A percentile compares a stretch with the other conserved stretches of the same genome.
Evolutionary conservation across 2,113 vertebrate genomes (phyloP).

Genomic region (Platichthys flesus): DNA sequence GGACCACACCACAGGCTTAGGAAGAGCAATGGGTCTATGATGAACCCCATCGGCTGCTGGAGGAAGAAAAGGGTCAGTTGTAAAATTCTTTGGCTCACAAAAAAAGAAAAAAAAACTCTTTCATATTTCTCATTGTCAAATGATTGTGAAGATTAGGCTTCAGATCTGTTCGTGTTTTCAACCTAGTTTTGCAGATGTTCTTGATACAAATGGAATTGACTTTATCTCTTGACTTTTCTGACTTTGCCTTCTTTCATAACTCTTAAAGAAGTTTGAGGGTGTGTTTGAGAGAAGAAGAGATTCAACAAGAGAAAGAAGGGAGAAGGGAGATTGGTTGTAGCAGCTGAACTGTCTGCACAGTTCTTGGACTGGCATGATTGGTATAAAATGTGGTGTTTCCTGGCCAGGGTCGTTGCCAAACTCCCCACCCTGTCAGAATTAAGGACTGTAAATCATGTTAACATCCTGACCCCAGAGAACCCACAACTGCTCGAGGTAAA

Average conservation of each 20-base stretch:
- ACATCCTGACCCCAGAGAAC: conserved; percentile 41
- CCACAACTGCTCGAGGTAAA: conserved; percentile 35
- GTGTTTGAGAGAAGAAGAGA: conserved; percentile 36
- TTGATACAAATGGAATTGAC: conserved; percentile 19
- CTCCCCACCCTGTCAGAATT: conserved; percentile 43
- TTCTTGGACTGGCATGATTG: conserved; percentile 58
- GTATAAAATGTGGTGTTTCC: conserved; percentile 66
- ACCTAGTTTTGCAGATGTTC: conserved; percentile 5
- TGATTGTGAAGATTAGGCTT: conserved; percentile 10
- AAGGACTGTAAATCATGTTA: conserved; percentile 69
- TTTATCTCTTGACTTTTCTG: conserved; percentile 19
- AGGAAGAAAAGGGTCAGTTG: conserved; percentile 72
- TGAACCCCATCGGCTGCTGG: conserved; percentile 67
- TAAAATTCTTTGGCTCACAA: conserved; percentile 28
- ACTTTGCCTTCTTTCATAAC: conserved; percentile 13
- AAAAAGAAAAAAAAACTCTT: conserved; percentile 5
- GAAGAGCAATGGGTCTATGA: conserved; percentile 66
- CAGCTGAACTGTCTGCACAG: conserved; percentile 29
- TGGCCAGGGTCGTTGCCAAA: conserved; percentile 58
- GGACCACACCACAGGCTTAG: conserved; percentile 65
- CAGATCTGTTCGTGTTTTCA: conserved; percentile 14
- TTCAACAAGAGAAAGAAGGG: conserved; percentile 8
- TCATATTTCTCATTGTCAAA: neutral
- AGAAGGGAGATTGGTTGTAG: conserved; percentile 22
- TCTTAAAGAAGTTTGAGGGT: conserved; percentile 17